Conservation (phyloP, 2,113 vertebrate species). For the Eira barbara region DNA sequence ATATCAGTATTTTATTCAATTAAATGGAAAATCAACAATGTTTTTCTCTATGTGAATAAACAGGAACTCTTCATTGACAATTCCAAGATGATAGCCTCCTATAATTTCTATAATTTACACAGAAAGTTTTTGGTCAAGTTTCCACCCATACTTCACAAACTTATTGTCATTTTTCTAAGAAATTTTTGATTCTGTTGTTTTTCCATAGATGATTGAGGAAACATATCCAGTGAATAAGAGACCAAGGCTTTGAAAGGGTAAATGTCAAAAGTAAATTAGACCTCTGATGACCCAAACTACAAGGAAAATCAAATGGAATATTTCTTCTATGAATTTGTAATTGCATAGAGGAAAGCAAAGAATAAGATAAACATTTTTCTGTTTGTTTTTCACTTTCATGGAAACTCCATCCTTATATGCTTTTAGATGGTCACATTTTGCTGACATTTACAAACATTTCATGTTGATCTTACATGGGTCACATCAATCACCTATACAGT, state of each 20-base stretch:
- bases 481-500: conserved; percentile 88
- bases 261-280: conserved; percentile 67
- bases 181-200: neutral
- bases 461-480: conserved; percentile 87
- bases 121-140: neutral
- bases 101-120: conserved; percentile 12
- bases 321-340: conserved; percentile 81
- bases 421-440: conserved; percentile 87
- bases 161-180: conserved; percentile 36
- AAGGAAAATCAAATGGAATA: conserved; percentile 76
- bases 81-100: neutral
- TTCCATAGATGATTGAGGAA: conserved; percentile 21
- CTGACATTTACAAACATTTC: conserved; percentile 91
- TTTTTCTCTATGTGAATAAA: neutral
- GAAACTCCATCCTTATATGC: conserved; percentile 79
- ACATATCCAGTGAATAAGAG: conserved; percentile 42
- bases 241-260: conserved; percentile 37
- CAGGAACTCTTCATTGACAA: neutral
- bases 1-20: neutral
- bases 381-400: conserved; percentile 83
- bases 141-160: conserved; percentile 40
- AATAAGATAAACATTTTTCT: conserved; percentile 84
- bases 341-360: conserved; percentile 78
- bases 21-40: neutral
- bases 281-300: conserved; percentile 34